Conservation (phyloP, 2,888 invertebrate genomes). For the Drosophila mimica region DNA sequence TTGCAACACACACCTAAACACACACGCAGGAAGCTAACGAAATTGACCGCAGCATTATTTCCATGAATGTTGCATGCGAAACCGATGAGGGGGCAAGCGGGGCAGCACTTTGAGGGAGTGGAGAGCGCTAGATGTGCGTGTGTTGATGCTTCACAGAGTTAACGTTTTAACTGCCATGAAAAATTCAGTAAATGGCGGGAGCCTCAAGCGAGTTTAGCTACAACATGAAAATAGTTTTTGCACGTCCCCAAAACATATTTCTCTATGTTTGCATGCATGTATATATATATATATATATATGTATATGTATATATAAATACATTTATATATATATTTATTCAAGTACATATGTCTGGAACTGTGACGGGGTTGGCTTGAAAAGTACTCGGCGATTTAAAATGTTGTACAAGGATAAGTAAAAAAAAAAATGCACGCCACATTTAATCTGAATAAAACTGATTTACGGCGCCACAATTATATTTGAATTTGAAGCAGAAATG, state of each 20-base stretch:
- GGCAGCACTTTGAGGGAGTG: background rate
- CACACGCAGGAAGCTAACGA: slow-evolving; percentile 44
- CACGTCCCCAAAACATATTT: slow-evolving; percentile 43
- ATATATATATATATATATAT: background rate
- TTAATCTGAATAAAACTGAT: background rate
- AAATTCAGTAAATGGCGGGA: slow-evolving; percentile 64
- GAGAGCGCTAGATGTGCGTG: slow-evolving; percentile 53
- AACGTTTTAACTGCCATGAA: slow-evolving; percentile 82
- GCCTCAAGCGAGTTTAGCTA: slow-evolving; percentile 8
- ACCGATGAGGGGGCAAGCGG: background rate
- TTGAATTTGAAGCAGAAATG: background rate
- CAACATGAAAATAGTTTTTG: slow-evolving; percentile 76
- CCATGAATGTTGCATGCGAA: slow-evolving; percentile 66
- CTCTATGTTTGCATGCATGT: background rate
- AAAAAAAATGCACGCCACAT: background rate
- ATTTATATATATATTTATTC: background rate
- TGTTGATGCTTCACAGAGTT: slow-evolving; percentile 70
- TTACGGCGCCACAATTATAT: background rate
- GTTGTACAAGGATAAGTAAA: background rate
- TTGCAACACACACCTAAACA: slow-evolving; percentile 6
- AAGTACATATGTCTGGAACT: slow-evolving; percentile 21
- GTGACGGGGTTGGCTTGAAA: slow-evolving; percentile 22
- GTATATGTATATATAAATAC: background rate
- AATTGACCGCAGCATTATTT: slow-evolving; percentile 80
- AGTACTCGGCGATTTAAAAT: background rate